Base-by-base conservation (phyloP, 2,888 invertebrate genomes). In the Clistopyga incitator region DNA sequence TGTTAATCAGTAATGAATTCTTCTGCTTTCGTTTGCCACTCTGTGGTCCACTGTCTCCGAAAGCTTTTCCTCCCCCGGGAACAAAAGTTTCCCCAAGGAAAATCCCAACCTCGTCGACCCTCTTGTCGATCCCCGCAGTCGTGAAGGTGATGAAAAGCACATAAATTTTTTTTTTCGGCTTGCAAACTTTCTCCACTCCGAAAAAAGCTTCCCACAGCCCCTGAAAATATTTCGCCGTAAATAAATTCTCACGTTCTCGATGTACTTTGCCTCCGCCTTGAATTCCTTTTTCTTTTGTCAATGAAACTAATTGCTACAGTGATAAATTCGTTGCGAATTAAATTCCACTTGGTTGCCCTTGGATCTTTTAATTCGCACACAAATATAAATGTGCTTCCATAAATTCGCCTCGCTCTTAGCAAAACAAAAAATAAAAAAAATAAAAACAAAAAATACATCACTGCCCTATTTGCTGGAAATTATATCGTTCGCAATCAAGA, bases 41-140 rank as follows among this genome's bases (percentile, higher is more conserved):
- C 54, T 45, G 59, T 47, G 61, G 72, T 29, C 64, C 71, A 72
- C 82, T 75, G 68, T 82, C 82, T 52, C 67, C 20, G 65, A 29
- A 15, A 50, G 77, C 71, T 74, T 68, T 75, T 70, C 56, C 25
- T 25, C 47, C 45, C 4, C 8, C 29, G 34, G 70, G 70, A 75
- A 81, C 70, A 74, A 84, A 67, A 84, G 64, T 74, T 78, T 56
- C 3, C 65, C 38, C 42, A 42, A 70, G 65, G 50, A 84, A 81
- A 75, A 81, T 81, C 65, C 38, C 18, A 42, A 64, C 45, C 65
- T 23, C 13, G 18, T 38, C 42, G 38, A 42, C 6, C 64, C 29
- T 20, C n/a, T 56, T 71, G 54, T 74, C 78, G 74, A 50, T 71
- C n/a, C n/a, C n/a, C n/a, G n/a, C n/a, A n/a, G 71, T 65, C 52